These are phyloP conservation scores for Lasioglossum zephyrum DNA, from an alignment of 2,888 invertebrate genomes.

Conservation along the genomic window DNA sequence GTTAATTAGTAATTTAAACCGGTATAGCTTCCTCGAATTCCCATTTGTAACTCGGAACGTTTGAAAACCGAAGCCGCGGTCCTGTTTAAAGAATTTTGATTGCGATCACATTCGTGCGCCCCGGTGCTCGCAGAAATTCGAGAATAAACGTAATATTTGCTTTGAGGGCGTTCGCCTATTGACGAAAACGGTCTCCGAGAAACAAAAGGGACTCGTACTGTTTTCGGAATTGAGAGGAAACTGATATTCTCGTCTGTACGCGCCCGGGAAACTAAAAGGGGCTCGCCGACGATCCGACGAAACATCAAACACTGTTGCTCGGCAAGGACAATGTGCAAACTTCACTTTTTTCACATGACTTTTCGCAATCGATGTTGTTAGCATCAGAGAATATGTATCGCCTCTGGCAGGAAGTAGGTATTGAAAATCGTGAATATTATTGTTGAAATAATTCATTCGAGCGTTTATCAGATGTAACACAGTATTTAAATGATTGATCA, in stretches of 20 bases:
- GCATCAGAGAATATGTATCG: too few relatives aligned
- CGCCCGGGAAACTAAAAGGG: constrained; percentile 33
- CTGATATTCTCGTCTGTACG: constrained; percentile 26
- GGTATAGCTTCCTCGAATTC: background rate
- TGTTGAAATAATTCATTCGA: too few relatives aligned
- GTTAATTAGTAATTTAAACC: background rate
- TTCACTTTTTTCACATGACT: background rate
- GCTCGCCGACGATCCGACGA: constrained; percentile 27
- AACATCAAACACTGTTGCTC: background rate
- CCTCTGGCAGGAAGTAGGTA: too few relatives aligned
- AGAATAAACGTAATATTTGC: background rate
- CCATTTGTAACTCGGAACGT: background rate
- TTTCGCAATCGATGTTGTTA: background rate
- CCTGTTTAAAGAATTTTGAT: background rate
- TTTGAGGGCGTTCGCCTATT: background rate
- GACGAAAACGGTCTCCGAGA: background rate
- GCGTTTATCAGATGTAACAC: too few relatives aligned
- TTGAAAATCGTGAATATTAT: too few relatives aligned
- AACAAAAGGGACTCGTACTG: background rate
- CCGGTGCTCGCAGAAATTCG: background rate
- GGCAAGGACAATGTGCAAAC: background rate
- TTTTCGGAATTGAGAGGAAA: constrained; percentile 13
- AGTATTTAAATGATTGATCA: too few relatives aligned
- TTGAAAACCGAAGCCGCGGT: background rate
- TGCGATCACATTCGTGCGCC: background rate